phyloP scores from a whole-genome alignment of 2,797 vertebrate species.

The Xiphophorus birchmanni region DNA sequence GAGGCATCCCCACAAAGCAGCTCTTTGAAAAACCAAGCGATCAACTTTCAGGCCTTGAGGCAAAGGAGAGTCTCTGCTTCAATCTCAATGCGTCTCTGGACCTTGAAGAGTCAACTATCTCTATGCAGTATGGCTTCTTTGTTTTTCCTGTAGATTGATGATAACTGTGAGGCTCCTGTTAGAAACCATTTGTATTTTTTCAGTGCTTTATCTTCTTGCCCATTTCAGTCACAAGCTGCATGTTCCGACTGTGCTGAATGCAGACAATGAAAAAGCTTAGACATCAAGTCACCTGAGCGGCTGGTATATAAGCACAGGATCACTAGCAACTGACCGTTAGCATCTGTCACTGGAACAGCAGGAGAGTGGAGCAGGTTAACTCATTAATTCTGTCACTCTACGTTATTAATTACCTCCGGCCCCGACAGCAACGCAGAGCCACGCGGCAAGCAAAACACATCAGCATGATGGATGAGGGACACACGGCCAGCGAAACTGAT shows the following conservation, averaged over 20 bases:
- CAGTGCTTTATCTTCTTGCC: constrained; percentile 31
- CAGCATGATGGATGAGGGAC: constrained; percentile 82
- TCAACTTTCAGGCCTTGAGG: constrained; percentile 74
- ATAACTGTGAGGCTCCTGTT: constrained; percentile 49
- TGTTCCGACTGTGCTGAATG: constrained; percentile 9
- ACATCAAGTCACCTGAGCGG: constrained; percentile 58
- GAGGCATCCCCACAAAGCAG: constrained; percentile 65
- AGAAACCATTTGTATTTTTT: constrained; percentile 38
- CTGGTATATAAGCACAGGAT: constrained; percentile 41
- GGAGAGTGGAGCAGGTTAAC: constrained; percentile 77
- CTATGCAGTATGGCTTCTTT: constrained; percentile 41
- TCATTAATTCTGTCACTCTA: constrained; percentile 70
- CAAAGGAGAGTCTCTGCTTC: constrained; percentile 62
- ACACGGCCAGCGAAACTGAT: constrained; percentile 78
- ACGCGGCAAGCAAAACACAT: constrained; percentile 72
- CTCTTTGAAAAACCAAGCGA: constrained; percentile 65
- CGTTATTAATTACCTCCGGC: constrained; percentile 77
- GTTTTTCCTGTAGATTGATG: constrained; percentile 36
- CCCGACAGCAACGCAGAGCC: constrained; percentile 57
- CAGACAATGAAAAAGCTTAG: constrained; percentile 31
- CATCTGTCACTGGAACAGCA: constrained; percentile 74
- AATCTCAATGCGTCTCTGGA: constrained; percentile 26
- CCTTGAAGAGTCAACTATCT: constrained; percentile 56
- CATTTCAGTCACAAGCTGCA: constrained; percentile 15
- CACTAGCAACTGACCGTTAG: constrained; percentile 70